Evolutionary conservation across 2,888 invertebrate genomes (phyloP).

Genomic region (Cosmorhoe ocellata): DNA sequence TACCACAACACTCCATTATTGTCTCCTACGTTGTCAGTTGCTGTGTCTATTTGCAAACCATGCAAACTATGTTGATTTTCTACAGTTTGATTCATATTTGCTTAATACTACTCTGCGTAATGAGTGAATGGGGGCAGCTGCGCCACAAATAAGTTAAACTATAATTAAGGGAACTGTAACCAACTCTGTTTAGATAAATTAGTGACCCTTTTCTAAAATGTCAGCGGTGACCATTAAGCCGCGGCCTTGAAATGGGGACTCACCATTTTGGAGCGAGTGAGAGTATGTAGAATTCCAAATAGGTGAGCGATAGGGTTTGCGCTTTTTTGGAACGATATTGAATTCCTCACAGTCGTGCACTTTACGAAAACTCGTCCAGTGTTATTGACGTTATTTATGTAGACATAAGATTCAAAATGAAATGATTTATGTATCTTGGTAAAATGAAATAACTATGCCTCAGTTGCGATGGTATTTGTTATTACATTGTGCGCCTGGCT

Average conservation of each 20-base stretch:
- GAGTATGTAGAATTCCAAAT: constrained; percentile 46
- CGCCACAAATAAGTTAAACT: constrained; percentile 74
- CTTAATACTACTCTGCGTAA: constrained; percentile 33
- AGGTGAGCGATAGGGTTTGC: constrained; percentile 40
- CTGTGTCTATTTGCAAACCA: neutral
- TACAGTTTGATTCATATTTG: constrained; percentile 7
- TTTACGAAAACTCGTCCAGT: too few relatives aligned
- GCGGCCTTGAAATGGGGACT: constrained; percentile 63
- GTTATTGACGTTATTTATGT: too few relatives aligned
- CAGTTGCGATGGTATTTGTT: too few relatives aligned
- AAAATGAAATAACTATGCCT: neutral
- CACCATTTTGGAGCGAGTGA: constrained; percentile 46
- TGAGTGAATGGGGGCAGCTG: constrained; percentile 47
- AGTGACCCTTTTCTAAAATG: constrained; percentile 78
- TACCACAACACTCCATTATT: too few relatives aligned
- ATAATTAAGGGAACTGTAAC: constrained; percentile 69
- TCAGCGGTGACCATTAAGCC: constrained; percentile 69
- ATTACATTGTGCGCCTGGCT: neutral
- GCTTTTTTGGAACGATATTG: neutral
- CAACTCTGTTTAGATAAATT: constrained; percentile 76
- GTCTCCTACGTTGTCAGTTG: too few relatives aligned
- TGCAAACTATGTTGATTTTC: neutral
- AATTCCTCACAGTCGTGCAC: neutral
- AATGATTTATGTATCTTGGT: too few relatives aligned
- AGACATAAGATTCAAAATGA: too few relatives aligned